Conservation (phyloP, 2,797 vertebrate species). For the Poecilia wingei region DNA sequence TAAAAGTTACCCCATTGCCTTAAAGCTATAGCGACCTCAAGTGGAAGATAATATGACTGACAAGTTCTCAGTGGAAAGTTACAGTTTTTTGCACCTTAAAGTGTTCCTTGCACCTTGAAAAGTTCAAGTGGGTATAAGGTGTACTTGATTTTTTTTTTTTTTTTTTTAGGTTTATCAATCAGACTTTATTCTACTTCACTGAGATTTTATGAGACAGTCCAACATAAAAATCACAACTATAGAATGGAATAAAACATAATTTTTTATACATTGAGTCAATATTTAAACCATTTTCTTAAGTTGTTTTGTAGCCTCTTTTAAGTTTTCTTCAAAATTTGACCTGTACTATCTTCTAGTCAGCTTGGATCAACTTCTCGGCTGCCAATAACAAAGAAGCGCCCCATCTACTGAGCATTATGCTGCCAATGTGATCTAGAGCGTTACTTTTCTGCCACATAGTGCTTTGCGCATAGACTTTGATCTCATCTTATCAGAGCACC, state of each 20-base stretch:
- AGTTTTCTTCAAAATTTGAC: not conserved
- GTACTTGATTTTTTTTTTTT: not conserved
- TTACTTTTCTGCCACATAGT: not conserved
- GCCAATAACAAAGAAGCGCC: not conserved
- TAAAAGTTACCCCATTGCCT: constrained; percentile 4
- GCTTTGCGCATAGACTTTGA: not conserved
- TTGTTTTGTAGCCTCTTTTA: not conserved
- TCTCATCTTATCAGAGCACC: not conserved
- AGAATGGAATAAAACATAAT: no score
- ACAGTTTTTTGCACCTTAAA: not conserved
- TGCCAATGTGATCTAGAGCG: not conserved
- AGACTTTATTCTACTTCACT: not conserved
- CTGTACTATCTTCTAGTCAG: not conserved
- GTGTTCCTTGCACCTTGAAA: not conserved
- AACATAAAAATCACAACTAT: not conserved
- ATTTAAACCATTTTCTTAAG: not conserved
- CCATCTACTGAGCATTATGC: not conserved
- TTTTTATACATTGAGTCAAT: not conserved
- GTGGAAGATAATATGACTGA: constrained; percentile 19
- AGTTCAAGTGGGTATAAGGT: no score
- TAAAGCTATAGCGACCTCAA: constrained; percentile 53
- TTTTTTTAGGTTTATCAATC: not conserved
- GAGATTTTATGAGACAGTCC: not conserved
- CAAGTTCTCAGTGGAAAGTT: constrained; percentile 7
- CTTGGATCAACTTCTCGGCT: not conserved